Percentiles rank a stretch among this genome's conserved stretches.
These are phyloP conservation scores for Girardinus metallicus DNA, from an alignment of 2,797 vertebrate species.

Conservation along the genomic window DNA sequence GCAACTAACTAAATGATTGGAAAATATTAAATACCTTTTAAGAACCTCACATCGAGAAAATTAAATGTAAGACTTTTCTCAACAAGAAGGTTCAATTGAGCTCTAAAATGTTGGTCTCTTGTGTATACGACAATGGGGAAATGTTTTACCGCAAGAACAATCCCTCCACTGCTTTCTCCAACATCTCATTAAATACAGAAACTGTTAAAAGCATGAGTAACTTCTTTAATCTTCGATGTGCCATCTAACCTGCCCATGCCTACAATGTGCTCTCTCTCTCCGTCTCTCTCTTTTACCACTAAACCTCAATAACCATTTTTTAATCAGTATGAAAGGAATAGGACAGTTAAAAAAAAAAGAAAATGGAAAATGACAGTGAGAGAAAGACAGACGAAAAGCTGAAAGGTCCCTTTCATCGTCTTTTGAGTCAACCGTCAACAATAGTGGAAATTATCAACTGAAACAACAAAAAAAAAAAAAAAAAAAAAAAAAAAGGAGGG, in stretches of 20 bases:
- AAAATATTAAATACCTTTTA: not conserved
- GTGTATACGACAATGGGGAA: no score
- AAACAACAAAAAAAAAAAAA: no score
- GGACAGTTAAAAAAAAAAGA: conserved; percentile 3
- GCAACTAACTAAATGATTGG: no score
- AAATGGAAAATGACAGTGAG: conserved; percentile 3
- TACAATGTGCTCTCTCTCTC: not conserved
- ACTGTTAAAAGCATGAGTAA: not conserved
- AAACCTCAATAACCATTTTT: not conserved
- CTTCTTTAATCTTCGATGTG: not conserved
- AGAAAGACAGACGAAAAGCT: conserved; percentile 39
- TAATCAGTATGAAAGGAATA: not conserved
- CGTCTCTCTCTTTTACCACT: not conserved
- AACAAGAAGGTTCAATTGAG: no score
- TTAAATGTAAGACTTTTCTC: no score
- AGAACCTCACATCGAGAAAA: not conserved
- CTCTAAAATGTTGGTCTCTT: no score
- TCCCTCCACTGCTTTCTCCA: not conserved
- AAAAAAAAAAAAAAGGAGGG: conserved; percentile 34
- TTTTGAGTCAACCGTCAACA: conserved; percentile 74
- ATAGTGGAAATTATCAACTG: conserved; percentile 69
- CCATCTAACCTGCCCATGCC: not conserved
- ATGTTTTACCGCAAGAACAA: not conserved
- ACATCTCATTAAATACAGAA: not conserved
- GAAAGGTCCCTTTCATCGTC: conserved; percentile 71